Base-by-base conservation (phyloP, 2,797 vertebrate species). In the Gallinago stenura region DNA sequence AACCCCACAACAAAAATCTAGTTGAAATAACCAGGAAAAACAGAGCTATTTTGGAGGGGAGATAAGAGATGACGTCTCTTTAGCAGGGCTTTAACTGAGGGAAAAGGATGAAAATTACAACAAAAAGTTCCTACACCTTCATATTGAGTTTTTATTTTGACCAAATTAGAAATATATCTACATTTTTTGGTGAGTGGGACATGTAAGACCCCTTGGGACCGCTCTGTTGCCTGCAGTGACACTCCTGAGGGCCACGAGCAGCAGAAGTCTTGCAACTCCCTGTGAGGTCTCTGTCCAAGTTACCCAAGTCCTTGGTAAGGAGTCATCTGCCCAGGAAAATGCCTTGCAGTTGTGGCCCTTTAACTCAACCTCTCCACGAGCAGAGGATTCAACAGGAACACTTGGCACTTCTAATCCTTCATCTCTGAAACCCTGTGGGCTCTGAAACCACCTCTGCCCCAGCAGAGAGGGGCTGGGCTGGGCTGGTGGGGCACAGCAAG, bases 251-350 rank as follows among this genome's bases (percentile, higher is more conserved):
- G 12, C 8, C 20, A 45, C 0, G 1, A 60, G 45, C 15, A 83
- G 24, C 51, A 73, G 64, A 78, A 26, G 15, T 35, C 25, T 33
- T 28, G 12, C 0, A 0, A 12, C 39, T 6, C 35, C 9, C 20
- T 39, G 8, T 9, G 21, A 31, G 45, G 5, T 72, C 37, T 50
- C 45, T 54, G 14, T 22, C 7, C 18, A 8, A 31, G 28, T 19
- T 30, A 35, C 0, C 0, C 0, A 0, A 66, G 48, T 33, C 19
- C 24, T 39, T 28, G 35, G 35, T 53, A 35, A 75, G 14, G 4
- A 11, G 3, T 37, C 18, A 6, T 28, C 33, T 25, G 11, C 48
- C 15, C 12, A 33, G 46, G 25, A 19, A 61, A 54, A 33, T 9
- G 14, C 15, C 26, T 51, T 26, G n/a, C 5, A 18, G 28, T 8